Evolutionary conservation across 1,140 invertebrate genomes (phyloP).

Genomic region (Plectrocnemia conspersa): DNA sequence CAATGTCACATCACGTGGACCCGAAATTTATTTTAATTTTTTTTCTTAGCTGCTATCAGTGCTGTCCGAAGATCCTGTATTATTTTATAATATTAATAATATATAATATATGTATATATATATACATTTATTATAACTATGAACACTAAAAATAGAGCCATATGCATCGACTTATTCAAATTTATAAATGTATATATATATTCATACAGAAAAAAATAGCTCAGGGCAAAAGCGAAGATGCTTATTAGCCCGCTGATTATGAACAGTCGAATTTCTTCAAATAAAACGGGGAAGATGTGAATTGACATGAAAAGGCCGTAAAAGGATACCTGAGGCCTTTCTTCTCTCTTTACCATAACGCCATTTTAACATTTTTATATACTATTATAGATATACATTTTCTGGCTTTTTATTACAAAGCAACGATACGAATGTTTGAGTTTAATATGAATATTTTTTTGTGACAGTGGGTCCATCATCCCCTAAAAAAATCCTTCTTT

Average conservation of each 20-base stretch:
- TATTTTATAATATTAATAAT: no score
- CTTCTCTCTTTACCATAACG: neutral
- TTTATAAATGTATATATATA: no score
- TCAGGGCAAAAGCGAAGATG: neutral
- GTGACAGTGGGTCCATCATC: neutral
- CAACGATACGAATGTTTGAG: no score
- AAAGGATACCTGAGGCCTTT: slow-evolving; percentile 1
- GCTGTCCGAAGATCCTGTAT: no score
- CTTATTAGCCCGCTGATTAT: slow-evolving; percentile 17
- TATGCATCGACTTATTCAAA: no score
- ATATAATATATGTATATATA: no score
- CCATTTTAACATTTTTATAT: slow-evolving; percentile 1
- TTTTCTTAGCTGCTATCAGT: no score
- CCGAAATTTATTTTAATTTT: no score
- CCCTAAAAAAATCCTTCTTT: neutral
- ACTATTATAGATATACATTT: neutral
- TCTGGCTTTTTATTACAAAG: neutral
- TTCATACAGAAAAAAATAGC: slow-evolving; percentile 5
- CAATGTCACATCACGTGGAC: no score
- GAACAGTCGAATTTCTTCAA: slow-evolving; percentile 17
- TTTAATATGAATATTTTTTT: slow-evolving; percentile 8
- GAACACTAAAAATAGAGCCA: no score
- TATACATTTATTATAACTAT: no score
- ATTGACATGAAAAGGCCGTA: slow-evolving; percentile 16
- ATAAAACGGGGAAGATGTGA: slow-evolving; percentile 10